Percentiles rank a stretch among this genome's conserved stretches.
Conservation (phyloP, 37 sponge, comb jelly and placozoan genomes). For the Chondrosia reniformis region DNA sequence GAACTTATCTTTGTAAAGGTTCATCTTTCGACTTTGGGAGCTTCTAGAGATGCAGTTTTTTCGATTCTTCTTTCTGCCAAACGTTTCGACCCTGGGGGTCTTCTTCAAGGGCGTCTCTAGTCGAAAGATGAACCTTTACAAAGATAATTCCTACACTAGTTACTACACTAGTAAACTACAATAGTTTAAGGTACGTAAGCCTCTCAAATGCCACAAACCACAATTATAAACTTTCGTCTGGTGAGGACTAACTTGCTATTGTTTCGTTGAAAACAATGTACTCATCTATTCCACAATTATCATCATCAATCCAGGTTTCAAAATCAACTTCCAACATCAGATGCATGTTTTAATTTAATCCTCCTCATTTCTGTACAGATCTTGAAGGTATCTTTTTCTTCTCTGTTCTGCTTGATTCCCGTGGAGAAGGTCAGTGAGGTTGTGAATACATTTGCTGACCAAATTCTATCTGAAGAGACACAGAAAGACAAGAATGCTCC, state of each 20-base stretch:
- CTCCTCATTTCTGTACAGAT: not conserved
- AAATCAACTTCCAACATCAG: conserved; percentile 70
- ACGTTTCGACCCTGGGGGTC: too few species aligned
- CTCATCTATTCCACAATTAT: conserved; percentile 64
- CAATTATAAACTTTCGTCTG: too few species aligned
- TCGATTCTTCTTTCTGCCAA: too few species aligned
- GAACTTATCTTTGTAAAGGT: too few species aligned
- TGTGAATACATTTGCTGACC: not conserved
- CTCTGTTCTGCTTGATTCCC: not conserved
- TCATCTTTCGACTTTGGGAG: too few species aligned
- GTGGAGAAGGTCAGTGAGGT: not conserved
- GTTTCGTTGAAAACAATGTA: conserved; percentile 56
- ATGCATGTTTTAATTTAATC: not conserved
- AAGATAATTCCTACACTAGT: too few species aligned
- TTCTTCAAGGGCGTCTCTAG: too few species aligned
- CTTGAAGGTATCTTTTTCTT: conserved; percentile 14
- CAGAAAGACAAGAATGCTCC: not conserved
- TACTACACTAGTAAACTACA: too few species aligned
- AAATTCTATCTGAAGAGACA: not conserved
- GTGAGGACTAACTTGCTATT: conserved; percentile 56
- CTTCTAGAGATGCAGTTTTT: too few species aligned
- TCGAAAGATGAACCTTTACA: too few species aligned
- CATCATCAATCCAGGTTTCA: conserved; percentile 82
- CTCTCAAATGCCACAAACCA: too few species aligned
- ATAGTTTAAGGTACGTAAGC: too few species aligned